phyloP scores from a whole-genome alignment of 2,888 invertebrate genomes.

The Apamea epomidion region DNA sequence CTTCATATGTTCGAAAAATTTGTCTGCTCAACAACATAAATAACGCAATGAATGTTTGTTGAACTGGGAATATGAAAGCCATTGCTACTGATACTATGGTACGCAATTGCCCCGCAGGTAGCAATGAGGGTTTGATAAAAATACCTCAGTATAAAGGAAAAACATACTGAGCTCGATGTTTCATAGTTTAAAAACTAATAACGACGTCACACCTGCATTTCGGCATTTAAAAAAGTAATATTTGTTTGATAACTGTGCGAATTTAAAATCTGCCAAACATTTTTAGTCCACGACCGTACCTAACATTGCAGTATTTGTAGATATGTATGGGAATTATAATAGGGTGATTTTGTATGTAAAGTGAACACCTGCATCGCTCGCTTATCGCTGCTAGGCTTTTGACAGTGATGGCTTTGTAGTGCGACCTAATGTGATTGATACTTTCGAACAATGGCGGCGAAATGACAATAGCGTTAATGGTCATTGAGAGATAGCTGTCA shows the following conservation, averaged over 20 bases:
- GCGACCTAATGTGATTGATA: slow-evolving; percentile 61
- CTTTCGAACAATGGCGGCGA: slow-evolving; percentile 52
- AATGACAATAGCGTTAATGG: slow-evolving; percentile 35
- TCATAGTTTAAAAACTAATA: neutral
- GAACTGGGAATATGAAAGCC: no score
- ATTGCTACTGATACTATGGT: no score
- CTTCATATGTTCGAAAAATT: no score
- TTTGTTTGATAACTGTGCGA: neutral
- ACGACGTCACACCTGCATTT: neutral
- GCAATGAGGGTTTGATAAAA: no score
- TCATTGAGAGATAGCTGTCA: slow-evolving; percentile 21
- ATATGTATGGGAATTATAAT: slow-evolving; percentile 55
- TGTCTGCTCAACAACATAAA: no score
- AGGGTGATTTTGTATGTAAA: slow-evolving; percentile 71
- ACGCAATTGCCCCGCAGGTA: no score
- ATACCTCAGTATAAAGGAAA: no score
- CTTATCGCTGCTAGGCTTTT: slow-evolving; percentile 74
- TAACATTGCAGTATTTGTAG: slow-evolving; percentile 15
- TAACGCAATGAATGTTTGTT: no score
- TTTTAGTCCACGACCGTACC: neutral
- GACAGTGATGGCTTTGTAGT: slow-evolving; percentile 72
- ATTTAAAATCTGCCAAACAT: neutral
- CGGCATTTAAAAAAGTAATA: neutral
- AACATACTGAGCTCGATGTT: neutral
- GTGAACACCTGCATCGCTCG: slow-evolving; percentile 74